phyloP scores from a whole-genome alignment of 1,140 invertebrate species.

The Drosophila suzukii region DNA sequence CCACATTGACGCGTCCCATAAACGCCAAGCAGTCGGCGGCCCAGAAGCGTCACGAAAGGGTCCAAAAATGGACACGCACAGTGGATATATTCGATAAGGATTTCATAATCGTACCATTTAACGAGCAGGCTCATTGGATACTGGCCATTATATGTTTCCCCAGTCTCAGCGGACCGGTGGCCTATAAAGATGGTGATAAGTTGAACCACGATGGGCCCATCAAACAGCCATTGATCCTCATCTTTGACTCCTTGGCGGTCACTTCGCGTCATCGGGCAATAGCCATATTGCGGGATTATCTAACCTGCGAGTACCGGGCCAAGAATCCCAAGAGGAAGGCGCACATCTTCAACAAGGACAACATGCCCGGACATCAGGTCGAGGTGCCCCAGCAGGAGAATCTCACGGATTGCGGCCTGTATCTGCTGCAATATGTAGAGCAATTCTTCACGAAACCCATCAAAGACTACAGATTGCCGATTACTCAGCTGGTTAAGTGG shows the following conservation, averaged over 20 bases:
- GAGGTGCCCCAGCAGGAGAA: slow-evolving; percentile 99
- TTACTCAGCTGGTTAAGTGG: slow-evolving; percentile 90
- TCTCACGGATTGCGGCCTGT: slow-evolving; percentile 98
- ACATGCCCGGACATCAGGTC: slow-evolving; percentile 92
- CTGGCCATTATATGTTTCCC: slow-evolving; percentile 98
- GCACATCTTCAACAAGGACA: slow-evolving; percentile 89
- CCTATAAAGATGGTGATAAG: slow-evolving; percentile 84
- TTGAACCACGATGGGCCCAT: slow-evolving; percentile 27
- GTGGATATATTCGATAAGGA: slow-evolving; percentile 99
- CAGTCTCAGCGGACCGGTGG: slow-evolving; percentile 87
- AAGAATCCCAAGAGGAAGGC: slow-evolving; percentile 86
- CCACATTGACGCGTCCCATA: slow-evolving; percentile 86
- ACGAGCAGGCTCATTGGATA: slow-evolving; percentile 99
- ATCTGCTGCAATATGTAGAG: slow-evolving; percentile 97
- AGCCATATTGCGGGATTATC: slow-evolving; percentile 94
- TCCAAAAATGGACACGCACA: slow-evolving; percentile 98
- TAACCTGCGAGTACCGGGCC: slow-evolving; percentile 94
- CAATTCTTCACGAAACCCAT: slow-evolving; percentile 95
- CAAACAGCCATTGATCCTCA: slow-evolving; percentile 92
- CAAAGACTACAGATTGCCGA: slow-evolving; percentile 90
- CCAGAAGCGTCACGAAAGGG: slow-evolving; percentile 93
- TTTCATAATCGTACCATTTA: slow-evolving; percentile 98
- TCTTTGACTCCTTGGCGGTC: slow-evolving; percentile 97
- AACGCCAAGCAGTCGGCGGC: slow-evolving; percentile 89
- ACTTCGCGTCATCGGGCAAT: slow-evolving; percentile 92